These are phyloP conservation scores for Promerops cafer DNA, from an alignment of 2,113 vertebrate species.

Conservation along the genomic window DNA sequence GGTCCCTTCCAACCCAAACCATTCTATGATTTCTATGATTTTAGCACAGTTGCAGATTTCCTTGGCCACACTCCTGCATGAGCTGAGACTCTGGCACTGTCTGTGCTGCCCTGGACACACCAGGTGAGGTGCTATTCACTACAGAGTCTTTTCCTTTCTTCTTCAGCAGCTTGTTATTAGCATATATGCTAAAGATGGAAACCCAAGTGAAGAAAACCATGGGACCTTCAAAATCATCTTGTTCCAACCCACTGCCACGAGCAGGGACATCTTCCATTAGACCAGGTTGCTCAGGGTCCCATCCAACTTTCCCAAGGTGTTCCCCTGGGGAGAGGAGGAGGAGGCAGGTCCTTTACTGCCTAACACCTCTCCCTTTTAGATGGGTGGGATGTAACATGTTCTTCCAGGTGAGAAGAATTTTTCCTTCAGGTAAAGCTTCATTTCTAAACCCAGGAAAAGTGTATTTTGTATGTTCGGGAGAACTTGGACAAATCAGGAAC, in stretches of 20 bases:
- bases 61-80: background rate
- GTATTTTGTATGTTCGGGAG: accelerated
- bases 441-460: background rate
- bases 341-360: background rate
- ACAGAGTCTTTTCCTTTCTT: background rate
- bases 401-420: background rate
- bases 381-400: accelerated
- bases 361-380: background rate
- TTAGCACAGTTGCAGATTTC: background rate
- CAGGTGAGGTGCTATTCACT: background rate
- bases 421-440: background rate
- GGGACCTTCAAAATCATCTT: background rate
- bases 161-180: background rate
- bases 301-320: background rate
- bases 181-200: background rate
- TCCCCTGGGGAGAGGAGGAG: background rate
- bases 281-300: background rate
- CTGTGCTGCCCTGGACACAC: background rate
- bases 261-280: background rate
- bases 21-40: background rate
- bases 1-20: background rate
- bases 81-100: background rate
- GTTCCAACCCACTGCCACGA: background rate
- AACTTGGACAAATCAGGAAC: background rate
- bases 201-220: background rate